phyloP scores from a whole-genome alignment of 2,113 vertebrate genomes.

The Bambusicola thoracicus region DNA sequence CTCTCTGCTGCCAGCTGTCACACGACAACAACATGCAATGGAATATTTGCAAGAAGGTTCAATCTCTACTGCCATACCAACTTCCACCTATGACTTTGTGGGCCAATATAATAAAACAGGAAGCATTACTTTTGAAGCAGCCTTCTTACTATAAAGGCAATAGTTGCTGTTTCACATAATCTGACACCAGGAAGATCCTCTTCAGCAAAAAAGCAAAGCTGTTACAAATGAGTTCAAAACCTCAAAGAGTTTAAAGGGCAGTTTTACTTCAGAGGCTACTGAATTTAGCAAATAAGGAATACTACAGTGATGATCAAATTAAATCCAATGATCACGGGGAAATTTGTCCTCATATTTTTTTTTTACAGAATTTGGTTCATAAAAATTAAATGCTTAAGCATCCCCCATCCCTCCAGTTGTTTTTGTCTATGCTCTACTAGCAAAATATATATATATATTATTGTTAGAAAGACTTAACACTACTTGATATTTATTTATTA shows the following conservation, averaged over 20 bases:
- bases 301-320: neutral
- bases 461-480: neutral
- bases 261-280: neutral
- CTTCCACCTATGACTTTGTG: neutral
- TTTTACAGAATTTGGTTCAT: neutral
- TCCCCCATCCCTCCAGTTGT: neutral
- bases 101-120: neutral
- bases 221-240: neutral
- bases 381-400: neutral
- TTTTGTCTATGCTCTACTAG: neutral
- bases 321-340: neutral
- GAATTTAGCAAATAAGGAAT: neutral
- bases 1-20: no score
- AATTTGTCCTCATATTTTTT: neutral
- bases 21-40: neutral
- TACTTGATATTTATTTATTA: neutral
- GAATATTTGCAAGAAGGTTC: neutral
- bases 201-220: no score
- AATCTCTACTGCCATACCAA: neutral
- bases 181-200: neutral
- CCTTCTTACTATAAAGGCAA: neutral
- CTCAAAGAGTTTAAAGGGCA: no score
- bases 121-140: neutral
- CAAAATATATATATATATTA: neutral
- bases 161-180: neutral